These are phyloP conservation scores for Buathra laborator DNA, from an alignment of 2,888 invertebrate genomes.

Conservation along the genomic window DNA sequence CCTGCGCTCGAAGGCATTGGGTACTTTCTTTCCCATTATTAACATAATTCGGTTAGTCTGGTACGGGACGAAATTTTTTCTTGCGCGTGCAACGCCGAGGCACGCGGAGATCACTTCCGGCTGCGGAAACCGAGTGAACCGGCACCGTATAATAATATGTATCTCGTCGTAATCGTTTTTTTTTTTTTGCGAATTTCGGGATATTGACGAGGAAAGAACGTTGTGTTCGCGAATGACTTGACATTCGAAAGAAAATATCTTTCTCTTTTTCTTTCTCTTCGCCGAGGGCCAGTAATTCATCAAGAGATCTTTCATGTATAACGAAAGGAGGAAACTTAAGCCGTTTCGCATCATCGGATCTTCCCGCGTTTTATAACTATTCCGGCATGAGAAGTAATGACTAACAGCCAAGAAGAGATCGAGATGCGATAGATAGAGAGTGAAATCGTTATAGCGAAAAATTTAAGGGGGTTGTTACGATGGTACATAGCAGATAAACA, in stretches of 20 bases:
- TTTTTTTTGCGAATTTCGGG: background rate
- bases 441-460: slow-evolving; percentile 30
- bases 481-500: slow-evolving; percentile 16
- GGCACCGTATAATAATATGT: background rate
- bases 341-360: slow-evolving; percentile 31
- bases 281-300: slow-evolving; percentile 1
- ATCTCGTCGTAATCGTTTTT: background rate
- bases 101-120: slow-evolving; percentile 3
- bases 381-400: slow-evolving; percentile 8
- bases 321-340: slow-evolving; percentile 26
- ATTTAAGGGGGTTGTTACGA: slow-evolving; percentile 17
- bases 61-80: slow-evolving; percentile 1
- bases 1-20: background rate
- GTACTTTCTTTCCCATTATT: slow-evolving; percentile 49
- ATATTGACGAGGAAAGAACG: too few relatives aligned
- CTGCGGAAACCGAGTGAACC: slow-evolving; percentile 6
- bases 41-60: slow-evolving; percentile 44
- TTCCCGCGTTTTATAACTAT: slow-evolving; percentile 33
- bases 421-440: slow-evolving; percentile 15
- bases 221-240: background rate
- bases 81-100: background rate
- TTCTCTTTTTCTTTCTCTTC: slow-evolving; percentile 1
- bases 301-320: slow-evolving; percentile 31
- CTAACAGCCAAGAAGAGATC: background rate
- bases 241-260: background rate